Percentiles rank a stretch among this genome's conserved stretches.
phyloP scores from a whole-genome alignment of 2,113 vertebrate species.

The Vidua macroura region DNA sequence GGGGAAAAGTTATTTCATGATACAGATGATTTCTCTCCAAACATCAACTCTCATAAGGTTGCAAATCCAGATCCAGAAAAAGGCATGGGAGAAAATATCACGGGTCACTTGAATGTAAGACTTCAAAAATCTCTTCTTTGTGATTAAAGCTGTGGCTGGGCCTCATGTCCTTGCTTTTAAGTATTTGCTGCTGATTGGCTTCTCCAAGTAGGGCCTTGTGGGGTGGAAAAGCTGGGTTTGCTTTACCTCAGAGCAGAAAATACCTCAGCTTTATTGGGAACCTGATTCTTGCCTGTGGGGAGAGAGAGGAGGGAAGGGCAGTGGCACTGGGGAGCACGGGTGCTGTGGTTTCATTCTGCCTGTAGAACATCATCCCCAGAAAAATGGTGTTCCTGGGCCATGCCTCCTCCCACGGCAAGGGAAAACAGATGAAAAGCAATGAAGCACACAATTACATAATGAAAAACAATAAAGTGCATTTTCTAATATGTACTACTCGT shows the following conservation, averaged over 20 bases:
- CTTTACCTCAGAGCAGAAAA: background rate
- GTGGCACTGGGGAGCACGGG: background rate
- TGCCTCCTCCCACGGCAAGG: constrained; percentile 62
- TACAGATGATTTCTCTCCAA: background rate
- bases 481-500: constrained; percentile 60
- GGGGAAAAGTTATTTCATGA: background rate
- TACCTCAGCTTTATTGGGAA: background rate
- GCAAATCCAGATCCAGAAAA: background rate
- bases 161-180: background rate
- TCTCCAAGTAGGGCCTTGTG: background rate
- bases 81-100: background rate
- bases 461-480: constrained; percentile 75
- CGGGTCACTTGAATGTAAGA: background rate
- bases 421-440: constrained; percentile 64
- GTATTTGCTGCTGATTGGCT: background rate
- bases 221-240: background rate
- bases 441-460: constrained; percentile 76
- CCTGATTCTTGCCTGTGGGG: background rate
- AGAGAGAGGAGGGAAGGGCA: background rate
- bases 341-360: background rate
- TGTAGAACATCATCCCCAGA: background rate
- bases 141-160: background rate
- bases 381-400: constrained; percentile 37
- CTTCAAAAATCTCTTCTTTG: background rate
- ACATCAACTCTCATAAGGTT: background rate